Base-by-base conservation (phyloP, 2,113 vertebrate species). In the Chloropsis cyanopogon region DNA sequence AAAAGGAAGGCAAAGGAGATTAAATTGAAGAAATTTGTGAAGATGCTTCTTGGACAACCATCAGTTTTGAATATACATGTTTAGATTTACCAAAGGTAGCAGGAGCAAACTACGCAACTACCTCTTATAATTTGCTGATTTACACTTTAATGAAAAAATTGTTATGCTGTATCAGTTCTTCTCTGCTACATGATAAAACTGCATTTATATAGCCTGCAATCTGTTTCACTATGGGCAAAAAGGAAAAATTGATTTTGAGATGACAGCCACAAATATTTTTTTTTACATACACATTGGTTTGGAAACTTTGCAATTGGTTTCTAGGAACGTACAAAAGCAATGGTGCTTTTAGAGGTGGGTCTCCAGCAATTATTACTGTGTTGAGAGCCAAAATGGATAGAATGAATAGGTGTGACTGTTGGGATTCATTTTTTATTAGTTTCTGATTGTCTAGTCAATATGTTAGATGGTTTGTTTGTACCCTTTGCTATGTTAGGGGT, bases 71-170 rank as follows among this genome's bases (percentile, higher is more conserved):
- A 84, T 52, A 53, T 50, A 94, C 25, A 54, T 1, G 0, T 29
- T 63, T 60, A 68, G 53, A 72, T 78, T 86, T 90, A 71, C n/a
- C 10, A 88, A 86, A 39, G 64, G 44, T 59, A 80, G 41, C 35
- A 52, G 73, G 65, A 96, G 52, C 57, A 90, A 96, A 75, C 60
- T 35, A 90, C 47, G 61, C 35, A 73, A 79, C 52, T 82, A 93
- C 19, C 49, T 97, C 50, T 37, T 33, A 78, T 95, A 95, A 96
- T 95, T 91, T 96, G 8, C 53, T 97, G 85, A 97, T 98, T 96
- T 98, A 93, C 88, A 96, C 89, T 95, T 97, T 97, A 98, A 98
- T 97, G 96, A 98, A 97, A 96, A 97, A 97, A 97, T 97, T 97
- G 97, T 93, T 94, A 95, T 95, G 86, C 96, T 82, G 49, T 73